Evolutionary conservation across 2,113 vertebrate species (phyloP).

Genomic region (Cyanoliseus patagonus): DNA sequence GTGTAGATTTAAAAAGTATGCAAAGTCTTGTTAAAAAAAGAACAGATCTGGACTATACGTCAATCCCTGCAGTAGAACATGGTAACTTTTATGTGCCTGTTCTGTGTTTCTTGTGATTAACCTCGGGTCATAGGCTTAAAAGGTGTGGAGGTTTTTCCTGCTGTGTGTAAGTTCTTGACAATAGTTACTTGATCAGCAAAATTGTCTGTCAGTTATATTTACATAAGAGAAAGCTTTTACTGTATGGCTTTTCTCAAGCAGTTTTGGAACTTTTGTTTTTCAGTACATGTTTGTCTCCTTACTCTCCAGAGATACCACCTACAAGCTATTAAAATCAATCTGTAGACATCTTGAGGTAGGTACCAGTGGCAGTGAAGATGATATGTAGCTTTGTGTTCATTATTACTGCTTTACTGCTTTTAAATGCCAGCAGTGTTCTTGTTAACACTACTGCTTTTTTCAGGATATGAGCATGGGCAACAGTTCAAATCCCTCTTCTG

Average conservation of each 20-base stretch:
- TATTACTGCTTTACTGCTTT: not conserved
- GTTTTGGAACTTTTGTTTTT: slow-evolving; percentile 59
- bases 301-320: slow-evolving; percentile 92
- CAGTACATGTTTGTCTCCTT: slow-evolving; percentile 95
- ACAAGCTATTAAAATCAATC: slow-evolving; percentile 88
- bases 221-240: not conserved
- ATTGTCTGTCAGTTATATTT: not conserved
- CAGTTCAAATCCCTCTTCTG: slow-evolving; percentile 83
- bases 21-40: not conserved
- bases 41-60: not conserved
- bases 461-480: slow-evolving; percentile 84
- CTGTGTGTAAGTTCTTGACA: not conserved
- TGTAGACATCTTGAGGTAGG: slow-evolving; percentile 88
- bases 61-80: not conserved
- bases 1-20: not conserved
- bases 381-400: not conserved
- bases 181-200: not conserved
- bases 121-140: not conserved
- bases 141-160: not conserved
- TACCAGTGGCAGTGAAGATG: not conserved
- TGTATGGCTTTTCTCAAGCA: not conserved
- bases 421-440: not conserved
- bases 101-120: not conserved
- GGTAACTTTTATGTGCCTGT: not conserved
- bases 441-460: not conserved